Evolutionary conservation across 2,797 vertebrate species (phyloP), one percentile per base, ranked within the genome.

Genomic region (Gobio occitaniae): DNA sequence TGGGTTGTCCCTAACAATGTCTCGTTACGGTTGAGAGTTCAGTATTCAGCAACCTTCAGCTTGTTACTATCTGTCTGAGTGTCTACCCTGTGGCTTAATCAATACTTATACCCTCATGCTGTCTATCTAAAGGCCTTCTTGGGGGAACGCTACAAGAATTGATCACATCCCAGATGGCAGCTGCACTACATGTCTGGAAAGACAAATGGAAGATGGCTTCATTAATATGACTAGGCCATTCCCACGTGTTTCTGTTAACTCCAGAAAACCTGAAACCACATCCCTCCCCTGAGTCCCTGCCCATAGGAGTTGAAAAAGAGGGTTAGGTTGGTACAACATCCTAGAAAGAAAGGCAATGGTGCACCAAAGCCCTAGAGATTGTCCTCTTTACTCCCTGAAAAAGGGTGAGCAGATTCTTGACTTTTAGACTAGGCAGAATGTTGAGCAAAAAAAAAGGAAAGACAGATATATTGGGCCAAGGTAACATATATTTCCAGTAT

Each of bases 31-130:
- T 69, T 66, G 38, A 79, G 47, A 78, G 78, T 50, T 61, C 44
- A 52, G 72, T 69, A 61, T 80, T 84, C 75, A 70, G 80, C 83
- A 75, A 80, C 75, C 78, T 84, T 69, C 41, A 70, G 84, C 88
- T 87, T 84, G 77, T 85, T 89, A 86, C 85, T 75, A 65, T 68
- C 77, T 54, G 48, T 82, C 78, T 50, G 69, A 86, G 84, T 69
- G 70, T 86, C 75, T 54, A 70, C 82, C 86, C 70, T 36, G 72
- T 47, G 52, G 78, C 71, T 78, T 66, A 77, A 89, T 91, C 88
- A 77, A 91, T 89, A 86, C 70, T 83, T 87, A 91, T 86, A 84
- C 29, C 80, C 76, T 85, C 68, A 70, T 84, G 81, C 69, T 90
- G 65, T 80, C 79, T 78, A 75, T 89, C 77, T 66, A 69, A 77